Conservation (phyloP, 1,140 invertebrate species). For the Parasteatoda tepidariorum region DNA sequence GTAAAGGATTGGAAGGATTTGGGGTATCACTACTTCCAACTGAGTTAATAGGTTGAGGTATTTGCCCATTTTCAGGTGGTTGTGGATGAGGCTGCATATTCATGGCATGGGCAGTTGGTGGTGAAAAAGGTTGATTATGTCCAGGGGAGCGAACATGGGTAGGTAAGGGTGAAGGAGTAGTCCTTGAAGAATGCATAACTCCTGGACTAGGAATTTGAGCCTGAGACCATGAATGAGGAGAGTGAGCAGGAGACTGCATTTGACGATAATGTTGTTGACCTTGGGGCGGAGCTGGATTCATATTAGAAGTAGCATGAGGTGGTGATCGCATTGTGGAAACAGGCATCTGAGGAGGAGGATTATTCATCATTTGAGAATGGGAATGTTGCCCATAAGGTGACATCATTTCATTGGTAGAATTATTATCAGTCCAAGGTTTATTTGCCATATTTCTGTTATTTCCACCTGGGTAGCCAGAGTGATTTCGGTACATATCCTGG, state of each 20-base stretch:
- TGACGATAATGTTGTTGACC: constrained; percentile 45
- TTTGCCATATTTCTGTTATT: constrained; percentile 29
- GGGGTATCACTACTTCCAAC: constrained; percentile 4
- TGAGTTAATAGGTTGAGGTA: constrained; percentile 2
- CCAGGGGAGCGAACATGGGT: constrained; percentile 62
- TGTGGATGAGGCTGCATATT: constrained; percentile 38
- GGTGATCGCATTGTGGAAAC: constrained; percentile 47
- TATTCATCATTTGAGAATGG: constrained; percentile 51
- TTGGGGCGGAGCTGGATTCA: constrained; percentile 36
- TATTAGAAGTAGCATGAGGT: constrained; percentile 28
- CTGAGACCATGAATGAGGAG: constrained; percentile 62
- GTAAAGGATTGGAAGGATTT: constrained; percentile 63
- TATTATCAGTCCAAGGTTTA: constrained; percentile 35
- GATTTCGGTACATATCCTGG: constrained; percentile 57
- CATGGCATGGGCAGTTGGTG: constrained; percentile 46
- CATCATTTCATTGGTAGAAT: constrained; percentile 44
- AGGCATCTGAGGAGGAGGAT: constrained; percentile 46
- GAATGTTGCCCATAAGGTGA: constrained; percentile 47
- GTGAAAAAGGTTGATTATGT: constrained; percentile 63
- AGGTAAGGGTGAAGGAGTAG: constrained; percentile 63
- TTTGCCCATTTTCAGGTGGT: constrained; percentile 33
- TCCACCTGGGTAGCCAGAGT: constrained; percentile 43
- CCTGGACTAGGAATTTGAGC: constrained; percentile 62
- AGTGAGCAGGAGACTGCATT: constrained; percentile 51
- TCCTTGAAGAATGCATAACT: constrained; percentile 63